These are phyloP conservation scores for Epiblema foenella DNA, from an alignment of 2,888 invertebrate species.

Conservation along the genomic window DNA sequence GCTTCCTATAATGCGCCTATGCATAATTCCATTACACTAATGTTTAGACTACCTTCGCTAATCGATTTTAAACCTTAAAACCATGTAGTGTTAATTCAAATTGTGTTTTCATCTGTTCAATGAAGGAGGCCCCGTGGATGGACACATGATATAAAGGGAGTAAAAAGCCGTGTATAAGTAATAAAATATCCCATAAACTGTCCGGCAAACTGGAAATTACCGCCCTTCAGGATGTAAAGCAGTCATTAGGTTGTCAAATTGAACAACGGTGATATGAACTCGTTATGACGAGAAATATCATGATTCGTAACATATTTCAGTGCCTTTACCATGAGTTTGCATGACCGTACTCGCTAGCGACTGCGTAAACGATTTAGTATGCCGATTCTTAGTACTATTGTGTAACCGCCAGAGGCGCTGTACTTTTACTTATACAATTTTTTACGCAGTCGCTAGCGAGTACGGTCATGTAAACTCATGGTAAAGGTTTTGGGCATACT, in stretches of 20 bases:
- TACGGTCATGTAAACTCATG: too few relatives aligned
- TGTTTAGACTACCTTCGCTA: background rate
- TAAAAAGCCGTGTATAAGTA: slow-evolving; percentile 25
- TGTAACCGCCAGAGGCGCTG: too few relatives aligned
- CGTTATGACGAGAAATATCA: background rate
- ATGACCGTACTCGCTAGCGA: too few relatives aligned
- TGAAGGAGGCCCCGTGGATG: background rate
- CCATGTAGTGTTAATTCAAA: background rate
- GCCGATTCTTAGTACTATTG: too few relatives aligned
- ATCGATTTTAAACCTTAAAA: background rate
- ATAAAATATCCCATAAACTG: slow-evolving; percentile 15
- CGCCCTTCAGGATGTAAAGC: background rate
- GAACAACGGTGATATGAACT: background rate
- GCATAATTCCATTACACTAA: background rate
- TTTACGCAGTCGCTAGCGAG: too few relatives aligned
- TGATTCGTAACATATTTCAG: too few relatives aligned
- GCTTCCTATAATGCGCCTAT: background rate
- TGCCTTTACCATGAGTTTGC: too few relatives aligned
- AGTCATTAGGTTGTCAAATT: background rate
- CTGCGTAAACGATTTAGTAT: too few relatives aligned
- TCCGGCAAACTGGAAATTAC: slow-evolving; percentile 17
- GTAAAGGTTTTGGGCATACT: too few relatives aligned
- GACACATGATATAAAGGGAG: slow-evolving; percentile 20
- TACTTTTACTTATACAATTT: too few relatives aligned
- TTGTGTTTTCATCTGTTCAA: background rate